Percentiles rank a stretch among this genome's conserved stretches.
phyloP scores from a whole-genome alignment of 2,888 invertebrate species.

The Theretra japonica region DNA sequence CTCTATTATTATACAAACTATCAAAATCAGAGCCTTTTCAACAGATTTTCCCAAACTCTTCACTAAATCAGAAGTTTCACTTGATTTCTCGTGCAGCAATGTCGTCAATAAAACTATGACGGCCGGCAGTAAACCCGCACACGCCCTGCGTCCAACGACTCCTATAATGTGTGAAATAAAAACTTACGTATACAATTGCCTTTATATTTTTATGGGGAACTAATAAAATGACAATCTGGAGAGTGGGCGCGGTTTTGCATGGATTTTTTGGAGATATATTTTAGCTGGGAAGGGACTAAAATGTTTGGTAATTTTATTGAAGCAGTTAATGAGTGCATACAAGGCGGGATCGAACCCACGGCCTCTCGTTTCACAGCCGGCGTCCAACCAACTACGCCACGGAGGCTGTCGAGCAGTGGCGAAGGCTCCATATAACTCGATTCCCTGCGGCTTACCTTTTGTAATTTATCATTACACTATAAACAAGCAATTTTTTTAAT shows the following conservation, averaged over 20 bases:
- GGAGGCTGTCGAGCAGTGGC: too few species aligned
- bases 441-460: too few species aligned
- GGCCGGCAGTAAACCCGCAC: constrained; percentile 63
- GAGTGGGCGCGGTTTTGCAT: constrained; percentile 14
- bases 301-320: too few species aligned
- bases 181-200: constrained; percentile 63
- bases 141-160: constrained; percentile 52
- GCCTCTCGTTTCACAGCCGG: too few species aligned
- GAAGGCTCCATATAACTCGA: too few species aligned
- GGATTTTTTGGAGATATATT: not conserved
- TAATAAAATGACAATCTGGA: constrained; percentile 30
- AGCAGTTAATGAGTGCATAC: too few species aligned
- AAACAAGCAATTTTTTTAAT: too few species aligned
- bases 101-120: constrained; percentile 69
- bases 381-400: too few species aligned
- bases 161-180: constrained; percentile 76
- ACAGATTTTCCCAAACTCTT: not conserved
- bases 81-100: constrained; percentile 10
- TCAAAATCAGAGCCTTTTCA: not conserved
- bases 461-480: too few species aligned
- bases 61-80: not conserved
- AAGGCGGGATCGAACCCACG: too few species aligned
- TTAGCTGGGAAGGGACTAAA: too few species aligned
- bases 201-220: constrained; percentile 60
- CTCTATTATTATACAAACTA: not conserved